Base-by-base conservation (phyloP, 2,888 invertebrate species). In the Chouioia cunea region DNA sequence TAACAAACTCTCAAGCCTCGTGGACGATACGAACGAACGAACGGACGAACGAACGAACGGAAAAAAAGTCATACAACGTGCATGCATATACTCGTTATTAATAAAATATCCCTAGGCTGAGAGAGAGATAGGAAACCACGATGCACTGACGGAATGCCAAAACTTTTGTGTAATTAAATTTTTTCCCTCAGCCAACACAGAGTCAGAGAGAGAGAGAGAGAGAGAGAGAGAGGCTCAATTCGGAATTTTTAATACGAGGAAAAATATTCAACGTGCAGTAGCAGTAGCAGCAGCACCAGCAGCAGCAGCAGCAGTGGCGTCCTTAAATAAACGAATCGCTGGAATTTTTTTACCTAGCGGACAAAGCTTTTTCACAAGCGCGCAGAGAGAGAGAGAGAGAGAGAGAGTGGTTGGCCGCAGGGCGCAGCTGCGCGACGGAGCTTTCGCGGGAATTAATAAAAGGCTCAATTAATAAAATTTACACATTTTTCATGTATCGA, bases 121-220 rank as follows among this genome's bases (percentile, higher is more conserved):
- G 60, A 16, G 53, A 56, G n/a, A 56, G 20, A 56, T 12, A n/a
- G 18, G 10, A 50, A 20, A 18, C 50, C 74, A 76, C 75, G 77
- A 76, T 76, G 74, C 75, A 73, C 84, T 83, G 85, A 85, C 82
- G 85, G 85, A 85, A 85, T 85, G 85, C 83, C 84, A 83, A 84
- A 85, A 85, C 84, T 85, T 85, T 85, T 84, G 82, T 84, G 82
- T 85, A 85, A 85, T 85, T 84, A 85, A 85, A 85, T 85, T 85
- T 83, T 83, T 83, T 80, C 52, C 52, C 60, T 27, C 46, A 43
- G 18, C 59, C 43, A 36, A 10, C 36, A 10, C 1, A 10, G 36
- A 36, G 1, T 12, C 36, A 36, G 12, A 36, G 36, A 36, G 27
- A 27, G 27, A 27, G 27, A 23, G 47, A 50, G 54, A 36, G 12